phyloP scores from a whole-genome alignment of 2,113 vertebrate species.

The Lanius collurio region DNA sequence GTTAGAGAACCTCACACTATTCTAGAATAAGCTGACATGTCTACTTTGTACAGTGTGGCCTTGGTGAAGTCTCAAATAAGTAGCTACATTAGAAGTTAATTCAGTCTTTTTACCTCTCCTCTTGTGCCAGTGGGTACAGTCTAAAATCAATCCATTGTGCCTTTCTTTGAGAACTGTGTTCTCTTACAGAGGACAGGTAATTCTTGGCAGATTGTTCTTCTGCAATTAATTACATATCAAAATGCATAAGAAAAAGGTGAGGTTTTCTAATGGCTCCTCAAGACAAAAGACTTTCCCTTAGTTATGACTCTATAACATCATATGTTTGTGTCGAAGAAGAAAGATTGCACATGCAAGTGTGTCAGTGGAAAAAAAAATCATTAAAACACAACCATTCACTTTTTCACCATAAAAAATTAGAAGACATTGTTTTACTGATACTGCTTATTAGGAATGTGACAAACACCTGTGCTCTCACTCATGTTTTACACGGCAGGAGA shows the following conservation, averaged over 20 bases:
- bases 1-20: neutral
- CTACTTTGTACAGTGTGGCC: neutral
- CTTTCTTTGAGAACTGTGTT: neutral
- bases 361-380: neutral
- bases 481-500: neutral
- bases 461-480: neutral
- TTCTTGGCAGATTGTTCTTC: neutral
- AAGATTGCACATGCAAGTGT: neutral
- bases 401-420: neutral
- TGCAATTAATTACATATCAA: neutral
- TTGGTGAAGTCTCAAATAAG: neutral
- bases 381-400: fast-evolving
- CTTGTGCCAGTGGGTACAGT: neutral
- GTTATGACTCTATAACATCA: neutral
- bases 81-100: neutral
- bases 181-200: neutral
- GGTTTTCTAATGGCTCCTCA: neutral
- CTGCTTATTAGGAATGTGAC: neutral
- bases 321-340: neutral
- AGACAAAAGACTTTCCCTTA: neutral
- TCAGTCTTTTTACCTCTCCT: neutral
- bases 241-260: neutral
- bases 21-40: neutral
- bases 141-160: neutral
- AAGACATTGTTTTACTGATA: neutral